Evolutionary conservation across 2,113 vertebrate genomes (phyloP).

Genomic region (Aythya baeri): DNA sequence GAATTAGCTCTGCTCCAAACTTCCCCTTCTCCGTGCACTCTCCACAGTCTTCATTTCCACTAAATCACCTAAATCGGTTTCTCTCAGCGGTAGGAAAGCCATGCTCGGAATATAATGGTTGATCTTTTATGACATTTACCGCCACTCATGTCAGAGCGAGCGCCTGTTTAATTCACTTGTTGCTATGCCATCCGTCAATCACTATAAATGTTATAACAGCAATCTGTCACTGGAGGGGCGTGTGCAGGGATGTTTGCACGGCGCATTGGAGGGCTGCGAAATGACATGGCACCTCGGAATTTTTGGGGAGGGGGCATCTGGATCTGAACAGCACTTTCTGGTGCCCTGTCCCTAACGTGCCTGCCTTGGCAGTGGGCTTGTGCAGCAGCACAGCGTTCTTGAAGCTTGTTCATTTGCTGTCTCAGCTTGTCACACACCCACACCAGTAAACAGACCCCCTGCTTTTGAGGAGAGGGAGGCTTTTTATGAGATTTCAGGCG

Average conservation of each 20-base stretch:
- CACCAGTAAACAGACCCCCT: fast-evolving
- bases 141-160: neutral
- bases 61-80: neutral
- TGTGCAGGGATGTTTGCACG: fast-evolving
- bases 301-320: neutral
- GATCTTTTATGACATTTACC: constrained; percentile 71
- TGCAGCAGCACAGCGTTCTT: neutral
- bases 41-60: constrained; percentile 21
- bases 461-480: neutral
- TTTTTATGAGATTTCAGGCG: neutral
- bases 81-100: neutral
- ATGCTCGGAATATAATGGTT: neutral
- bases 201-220: neutral
- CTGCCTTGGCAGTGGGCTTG: neutral
- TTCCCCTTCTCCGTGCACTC: neutral
- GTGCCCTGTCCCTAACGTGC: fast-evolving
- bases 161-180: constrained; percentile 55
- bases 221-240: neutral
- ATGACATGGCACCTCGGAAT: no score
- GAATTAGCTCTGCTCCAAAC: neutral
- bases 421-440: neutral
- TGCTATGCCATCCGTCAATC: constrained; percentile 59
- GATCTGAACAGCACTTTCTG: fast-evolving
- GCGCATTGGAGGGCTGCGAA: neutral
- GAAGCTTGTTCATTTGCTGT: neutral